A percentile compares a stretch with the other conserved stretches of the same genome.
These are phyloP conservation scores for Siniperca scherzeri DNA, from an alignment of 2,797 vertebrate species.

Conservation along the genomic window DNA sequence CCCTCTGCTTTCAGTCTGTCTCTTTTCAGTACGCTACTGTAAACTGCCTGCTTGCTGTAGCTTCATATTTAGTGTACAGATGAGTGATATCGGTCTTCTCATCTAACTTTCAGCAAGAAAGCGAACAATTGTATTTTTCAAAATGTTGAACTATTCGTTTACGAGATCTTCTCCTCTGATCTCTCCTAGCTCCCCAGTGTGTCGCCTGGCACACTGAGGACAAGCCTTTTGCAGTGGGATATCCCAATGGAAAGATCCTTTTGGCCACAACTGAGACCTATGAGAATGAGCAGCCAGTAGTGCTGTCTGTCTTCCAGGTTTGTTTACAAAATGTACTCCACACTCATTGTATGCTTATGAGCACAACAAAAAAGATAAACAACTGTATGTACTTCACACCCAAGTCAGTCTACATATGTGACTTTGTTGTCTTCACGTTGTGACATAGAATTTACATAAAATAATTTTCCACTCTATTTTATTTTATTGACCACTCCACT, in stretches of 20 bases:
- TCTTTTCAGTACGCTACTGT: background rate
- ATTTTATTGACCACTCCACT: background rate
- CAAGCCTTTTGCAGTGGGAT: conserved; percentile 87
- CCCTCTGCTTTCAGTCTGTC: background rate
- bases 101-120: background rate
- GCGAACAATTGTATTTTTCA: background rate
- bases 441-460: background rate
- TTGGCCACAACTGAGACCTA: conserved; percentile 77
- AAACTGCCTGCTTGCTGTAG: background rate
- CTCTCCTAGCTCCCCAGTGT: conserved; percentile 82
- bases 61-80: background rate
- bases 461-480: background rate
- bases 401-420: background rate
- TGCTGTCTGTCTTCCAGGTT: conserved; percentile 86
- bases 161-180: background rate
- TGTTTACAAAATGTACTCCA: conserved; percentile 42
- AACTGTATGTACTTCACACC: background rate
- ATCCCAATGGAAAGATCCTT: conserved; percentile 86
- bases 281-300: conserved; percentile 79
- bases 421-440: background rate
- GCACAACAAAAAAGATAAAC: background rate
- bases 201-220: conserved; percentile 87
- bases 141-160: background rate
- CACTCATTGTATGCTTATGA: background rate
- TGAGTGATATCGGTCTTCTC: background rate